These are phyloP conservation scores for Pammene fasciana DNA, from an alignment of 2,888 invertebrate species.

Conservation along the genomic window DNA sequence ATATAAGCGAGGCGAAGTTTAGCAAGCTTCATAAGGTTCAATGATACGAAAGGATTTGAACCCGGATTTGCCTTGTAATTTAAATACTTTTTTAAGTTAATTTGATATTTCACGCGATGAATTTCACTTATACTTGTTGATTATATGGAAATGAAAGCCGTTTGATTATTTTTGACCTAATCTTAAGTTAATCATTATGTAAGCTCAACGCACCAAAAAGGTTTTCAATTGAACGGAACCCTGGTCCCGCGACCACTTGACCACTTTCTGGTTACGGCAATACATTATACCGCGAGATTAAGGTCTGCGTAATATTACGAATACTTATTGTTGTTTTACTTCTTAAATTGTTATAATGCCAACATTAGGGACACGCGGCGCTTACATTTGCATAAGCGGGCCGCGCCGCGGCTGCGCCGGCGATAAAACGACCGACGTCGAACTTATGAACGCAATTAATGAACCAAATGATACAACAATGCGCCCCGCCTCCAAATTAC, in stretches of 20 bases:
- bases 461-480: slow-evolving; percentile 73
- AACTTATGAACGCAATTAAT: slow-evolving; percentile 79
- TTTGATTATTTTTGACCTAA: no score
- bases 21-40: neutral
- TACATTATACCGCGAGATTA: slow-evolving; percentile 37
- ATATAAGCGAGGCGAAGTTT: slow-evolving; percentile 25
- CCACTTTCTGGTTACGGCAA: slow-evolving; percentile 27
- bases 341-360: slow-evolving; percentile 81
- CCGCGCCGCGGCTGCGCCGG: slow-evolving; percentile 62
- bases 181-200: no score
- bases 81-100: no score
- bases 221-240: neutral
- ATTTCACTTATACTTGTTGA: no score
- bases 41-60: neutral
- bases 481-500: slow-evolving; percentile 57
- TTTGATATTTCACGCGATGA: no score
- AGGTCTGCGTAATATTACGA: slow-evolving; percentile 51
- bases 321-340: slow-evolving; percentile 77
- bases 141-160: no score
- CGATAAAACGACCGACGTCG: slow-evolving; percentile 71
- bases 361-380: slow-evolving; percentile 76
- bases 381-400: slow-evolving; percentile 76
- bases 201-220: no score
- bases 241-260: slow-evolving; percentile 1
- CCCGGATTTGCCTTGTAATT: neutral